Percentiles rank a stretch among this genome's conserved stretches.
Conservation (phyloP, 1,140 invertebrate species). For the Caerostris darwini region DNA sequence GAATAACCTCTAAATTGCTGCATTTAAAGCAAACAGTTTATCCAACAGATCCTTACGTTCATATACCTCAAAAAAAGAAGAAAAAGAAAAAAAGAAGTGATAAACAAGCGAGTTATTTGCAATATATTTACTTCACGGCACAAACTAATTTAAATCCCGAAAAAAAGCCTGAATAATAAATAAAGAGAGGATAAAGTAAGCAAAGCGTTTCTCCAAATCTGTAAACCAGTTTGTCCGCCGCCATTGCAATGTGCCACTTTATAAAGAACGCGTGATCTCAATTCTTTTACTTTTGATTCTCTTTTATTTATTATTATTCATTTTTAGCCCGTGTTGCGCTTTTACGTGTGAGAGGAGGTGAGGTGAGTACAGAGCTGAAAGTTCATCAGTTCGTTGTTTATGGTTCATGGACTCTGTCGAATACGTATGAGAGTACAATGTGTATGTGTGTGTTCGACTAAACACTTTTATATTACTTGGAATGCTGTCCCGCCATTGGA, state of each 20-base stretch:
- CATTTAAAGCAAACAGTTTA: too few relatives aligned
- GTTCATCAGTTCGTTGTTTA: conserved; percentile 74
- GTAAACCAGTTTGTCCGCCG: conserved; percentile 43
- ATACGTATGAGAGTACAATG: conserved; percentile 47
- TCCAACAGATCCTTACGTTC: too few relatives aligned
- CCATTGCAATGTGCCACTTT: conserved; percentile 49
- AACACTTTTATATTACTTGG: conserved; percentile 67
- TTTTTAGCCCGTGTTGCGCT: not conserved
- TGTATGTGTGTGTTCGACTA: conserved; percentile 44
- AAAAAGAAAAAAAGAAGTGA: too few relatives aligned
- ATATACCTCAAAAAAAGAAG: too few relatives aligned
- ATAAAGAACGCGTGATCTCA: conserved; percentile 38
- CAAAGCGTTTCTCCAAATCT: conserved; percentile 28
- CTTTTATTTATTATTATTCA: not conserved
- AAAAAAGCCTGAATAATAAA: not conserved
- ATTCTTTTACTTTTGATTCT: conserved; percentile 39
- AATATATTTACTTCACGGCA: not conserved
- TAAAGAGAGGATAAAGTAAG: not conserved
- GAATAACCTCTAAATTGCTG: too few relatives aligned
- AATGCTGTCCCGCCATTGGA: conserved; percentile 64
- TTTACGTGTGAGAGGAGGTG: conserved; percentile 10
- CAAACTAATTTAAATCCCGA: not conserved
- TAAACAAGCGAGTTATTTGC: not conserved
- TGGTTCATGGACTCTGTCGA: conserved; percentile 66
- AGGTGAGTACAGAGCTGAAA: not conserved